These are phyloP conservation scores for Gadus chalcogrammus DNA, from an alignment of 2,113 vertebrate genomes.

Conservation along the genomic window DNA sequence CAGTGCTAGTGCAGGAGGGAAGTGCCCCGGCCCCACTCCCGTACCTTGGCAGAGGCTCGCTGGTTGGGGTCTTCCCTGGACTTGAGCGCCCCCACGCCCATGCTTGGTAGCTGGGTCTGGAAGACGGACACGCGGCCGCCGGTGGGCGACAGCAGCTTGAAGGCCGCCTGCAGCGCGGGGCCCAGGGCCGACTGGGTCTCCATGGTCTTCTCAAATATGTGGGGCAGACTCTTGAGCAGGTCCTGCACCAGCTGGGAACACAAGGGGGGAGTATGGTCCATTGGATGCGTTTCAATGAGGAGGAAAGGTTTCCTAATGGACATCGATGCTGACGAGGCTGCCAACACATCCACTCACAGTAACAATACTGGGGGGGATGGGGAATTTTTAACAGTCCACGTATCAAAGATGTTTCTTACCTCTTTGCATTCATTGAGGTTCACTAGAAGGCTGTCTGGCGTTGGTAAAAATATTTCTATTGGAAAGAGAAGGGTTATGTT, in stretches of 20 bases:
- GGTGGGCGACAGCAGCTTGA: slow-evolving; percentile 91
- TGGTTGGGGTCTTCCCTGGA: slow-evolving; percentile 92
- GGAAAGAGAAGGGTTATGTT: slow-evolving; percentile 29
- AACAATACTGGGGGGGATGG: too few species aligned
- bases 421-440: slow-evolving; percentile 98
- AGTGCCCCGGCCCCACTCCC: neutral
- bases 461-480: slow-evolving; percentile 97
- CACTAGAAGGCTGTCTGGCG: slow-evolving; percentile 94
- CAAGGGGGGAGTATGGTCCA: neutral
- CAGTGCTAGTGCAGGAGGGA: neutral
- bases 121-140: slow-evolving; percentile 92
- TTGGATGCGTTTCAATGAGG: too few species aligned
- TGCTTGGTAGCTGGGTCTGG: slow-evolving; percentile 92
- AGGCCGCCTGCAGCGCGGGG: slow-evolving; percentile 90
- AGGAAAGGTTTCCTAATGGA: too few species aligned
- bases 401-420: slow-evolving; percentile 71
- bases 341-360: too few species aligned
- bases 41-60: slow-evolving; percentile 86
- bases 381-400: neutral
- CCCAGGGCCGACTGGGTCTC: slow-evolving; percentile 95
- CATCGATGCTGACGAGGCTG: too few species aligned
- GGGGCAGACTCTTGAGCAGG: slow-evolving; percentile 86
- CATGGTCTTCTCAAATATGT: slow-evolving; percentile 89
- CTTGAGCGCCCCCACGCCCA: slow-evolving; percentile 87
- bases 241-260: slow-evolving; percentile 86